Evolutionary conservation across 2,888 invertebrate genomes (phyloP), one percentile per base, ranked within the genome.

Genomic region (Agonopterix subpropinquella): DNA sequence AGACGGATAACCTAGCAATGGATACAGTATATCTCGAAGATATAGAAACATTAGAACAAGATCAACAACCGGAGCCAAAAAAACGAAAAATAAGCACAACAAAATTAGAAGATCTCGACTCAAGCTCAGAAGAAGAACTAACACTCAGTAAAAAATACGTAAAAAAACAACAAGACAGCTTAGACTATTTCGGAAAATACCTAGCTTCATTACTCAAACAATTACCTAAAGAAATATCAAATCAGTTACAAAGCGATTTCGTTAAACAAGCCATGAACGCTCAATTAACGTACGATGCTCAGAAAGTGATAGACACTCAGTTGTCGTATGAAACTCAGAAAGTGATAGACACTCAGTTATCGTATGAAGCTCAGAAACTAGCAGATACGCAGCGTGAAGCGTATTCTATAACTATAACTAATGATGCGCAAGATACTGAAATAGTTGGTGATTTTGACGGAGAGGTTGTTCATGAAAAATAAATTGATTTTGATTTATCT

Each of bases 151-250:
- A 58, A 36, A 51, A 55, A 28, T 58, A 55, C 7, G 42, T 18
- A n/a, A 43, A 37, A 11, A 45, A 37, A 0, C 50, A 54, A 7
- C 57, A 55, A 37, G 64, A 64, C 7, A 62, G 59, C 1, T 11
- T 73, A 4, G 67, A 74, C 15, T 52, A 63, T 11, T 77, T 77
- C 18, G 72, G 68, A 0, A 62, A 60, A 47, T 77, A 77, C 15
- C 13, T 75, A 1, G 59, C 58, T 0, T 66, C 73, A 0, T 46
- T 77, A 43, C 46, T 77, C 10, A 65, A 60, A 51, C 64, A 70
- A n/a, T 11, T 77, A 2, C 77, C 77, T 0, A 64, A 61, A 41
- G 39, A 60, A 0, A 56, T 64, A 0, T 68, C 74, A 0, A 66
- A 65, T 49, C 56, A 58, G 4, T 18, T 77, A 0, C 77, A 77